Base-by-base conservation (phyloP, 1,140 invertebrate genomes). In the Drosophila lacteicornis region DNA sequence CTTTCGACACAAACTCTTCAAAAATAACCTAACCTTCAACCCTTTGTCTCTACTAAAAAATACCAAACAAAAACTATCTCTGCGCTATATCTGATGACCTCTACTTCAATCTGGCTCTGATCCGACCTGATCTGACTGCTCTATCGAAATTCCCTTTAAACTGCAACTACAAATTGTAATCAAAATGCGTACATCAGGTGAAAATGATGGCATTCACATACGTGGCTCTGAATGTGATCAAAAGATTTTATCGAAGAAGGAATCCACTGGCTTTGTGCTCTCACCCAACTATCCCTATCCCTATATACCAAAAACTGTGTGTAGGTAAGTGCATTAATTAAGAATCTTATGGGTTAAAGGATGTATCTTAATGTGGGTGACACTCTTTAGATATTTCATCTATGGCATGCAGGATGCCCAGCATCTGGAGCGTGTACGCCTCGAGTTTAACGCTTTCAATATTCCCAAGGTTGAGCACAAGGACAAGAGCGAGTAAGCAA, bases 191-290 rank as follows among this genome's bases (percentile, higher is more conserved):
- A 60, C 62, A 83, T 81, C 87, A 93, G 92, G 92, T 81, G 87
- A 96, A 94, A 96, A 96, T 93, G 96, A 97, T 86, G 97, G 97
- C 74, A 97, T 97, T 94, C 97, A 98, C 94, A 98, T 98, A 93
- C 95, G 97, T 87, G 98, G 98, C 80, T 98, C 97, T 80, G 98
- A 99, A 94, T 99, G 98, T 95, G 98, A 99, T 94, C 98, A 99
- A 93, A 97, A 98, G 93, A 98, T 99, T 91, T 95, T 99, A 82
- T 98, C 97, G 93, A 96, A 96, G 94, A 97, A 97, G 93, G 96
- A 98, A 94, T 98, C 97, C 49, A 96, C 95, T 80, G 98, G 98
- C 79, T 96, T 94, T 91, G 97, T 99, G 75, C 97, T 96, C 93
- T 98, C 98, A 94, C 98, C 98, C 75, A 98, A 98, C 94, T 99